These are phyloP conservation scores for Chrosomus eos DNA, from an alignment of 2,797 vertebrate genomes.

Conservation along the genomic window DNA sequence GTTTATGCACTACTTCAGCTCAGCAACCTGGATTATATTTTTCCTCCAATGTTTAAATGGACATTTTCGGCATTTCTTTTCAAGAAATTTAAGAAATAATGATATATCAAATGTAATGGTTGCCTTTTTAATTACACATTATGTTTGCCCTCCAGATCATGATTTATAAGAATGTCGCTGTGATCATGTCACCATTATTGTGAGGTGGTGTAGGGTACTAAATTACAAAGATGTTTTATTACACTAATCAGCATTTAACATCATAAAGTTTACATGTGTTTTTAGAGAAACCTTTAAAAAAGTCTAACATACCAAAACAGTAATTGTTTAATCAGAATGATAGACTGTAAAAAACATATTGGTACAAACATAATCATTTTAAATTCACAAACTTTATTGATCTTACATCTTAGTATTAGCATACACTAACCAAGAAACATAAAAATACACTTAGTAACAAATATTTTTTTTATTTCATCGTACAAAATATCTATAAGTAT, in stretches of 20 bases:
- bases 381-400: constrained; percentile 41
- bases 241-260: not conserved
- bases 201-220: not conserved
- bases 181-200: not conserved
- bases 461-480: constrained; percentile 13
- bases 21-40: not conserved
- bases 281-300: not conserved
- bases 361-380: not conserved
- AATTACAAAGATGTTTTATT: not conserved
- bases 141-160: not conserved
- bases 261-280: not conserved
- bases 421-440: constrained; percentile 23
- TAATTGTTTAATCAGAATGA: not conserved
- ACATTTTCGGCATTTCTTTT: not conserved
- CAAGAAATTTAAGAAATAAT: not conserved
- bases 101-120: not conserved
- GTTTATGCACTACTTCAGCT: not conserved
- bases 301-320: not conserved
- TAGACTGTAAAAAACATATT: too few species aligned
- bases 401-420: constrained; percentile 34
- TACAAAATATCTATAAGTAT: constrained; percentile 22
- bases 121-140: not conserved
- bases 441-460: constrained; percentile 46
- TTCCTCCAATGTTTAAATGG: not conserved
- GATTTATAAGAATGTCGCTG: not conserved